A percentile compares a stretch with the other conserved stretches of the same genome.
Conservation (phyloP, 2,888 invertebrate species). For the Tetrapedia diversipes region DNA sequence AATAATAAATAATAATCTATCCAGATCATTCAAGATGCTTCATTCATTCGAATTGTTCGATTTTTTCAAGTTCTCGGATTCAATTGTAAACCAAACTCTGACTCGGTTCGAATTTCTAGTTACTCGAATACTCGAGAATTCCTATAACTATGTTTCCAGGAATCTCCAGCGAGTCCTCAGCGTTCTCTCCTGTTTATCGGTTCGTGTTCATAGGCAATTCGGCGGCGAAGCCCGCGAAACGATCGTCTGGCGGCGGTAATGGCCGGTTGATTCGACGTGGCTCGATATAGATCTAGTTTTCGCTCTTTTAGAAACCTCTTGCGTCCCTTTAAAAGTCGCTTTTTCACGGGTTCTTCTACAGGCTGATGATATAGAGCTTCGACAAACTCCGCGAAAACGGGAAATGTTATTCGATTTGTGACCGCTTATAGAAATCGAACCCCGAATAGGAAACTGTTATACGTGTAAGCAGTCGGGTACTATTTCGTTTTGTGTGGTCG, state of each 20-base stretch:
- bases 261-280: conserved; percentile 22
- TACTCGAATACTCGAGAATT: too few species aligned
- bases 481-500: too few species aligned
- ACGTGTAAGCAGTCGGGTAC: too few species aligned
- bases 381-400: neutral
- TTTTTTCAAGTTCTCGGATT: too few species aligned
- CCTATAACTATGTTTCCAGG: too few species aligned
- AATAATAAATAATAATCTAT: too few species aligned
- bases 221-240: conserved; percentile 27
- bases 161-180: conserved; percentile 28
- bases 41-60: too few species aligned
- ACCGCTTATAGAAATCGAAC: too few species aligned
- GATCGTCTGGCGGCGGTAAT: conserved; percentile 35
- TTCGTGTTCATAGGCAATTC: conserved; percentile 34
- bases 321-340: neutral
- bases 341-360: neutral
- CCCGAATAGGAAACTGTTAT: too few species aligned
- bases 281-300: conserved; percentile 1
- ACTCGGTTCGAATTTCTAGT: too few species aligned
- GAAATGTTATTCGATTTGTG: neutral
- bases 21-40: too few species aligned
- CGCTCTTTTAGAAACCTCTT: neutral
- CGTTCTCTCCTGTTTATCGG: conserved; percentile 28
- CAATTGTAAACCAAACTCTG: too few species aligned
- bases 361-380: neutral